Evolutionary conservation across 2,888 invertebrate genomes (phyloP).

Genomic region (Stenurella melanura): DNA sequence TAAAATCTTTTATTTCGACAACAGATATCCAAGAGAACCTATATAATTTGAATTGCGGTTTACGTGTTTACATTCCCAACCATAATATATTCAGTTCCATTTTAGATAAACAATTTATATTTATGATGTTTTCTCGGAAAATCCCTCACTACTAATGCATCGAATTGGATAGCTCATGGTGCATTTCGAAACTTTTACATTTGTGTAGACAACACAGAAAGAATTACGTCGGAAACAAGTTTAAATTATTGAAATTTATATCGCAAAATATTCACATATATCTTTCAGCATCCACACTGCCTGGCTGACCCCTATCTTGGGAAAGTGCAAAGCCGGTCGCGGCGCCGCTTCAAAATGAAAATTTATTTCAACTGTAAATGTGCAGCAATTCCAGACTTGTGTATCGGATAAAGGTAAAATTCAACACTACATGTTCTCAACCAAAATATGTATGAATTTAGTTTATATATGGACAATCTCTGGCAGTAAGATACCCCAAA

Average conservation of each 20-base stretch:
- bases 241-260: conserved; percentile 35
- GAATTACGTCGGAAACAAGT: conserved; percentile 10
- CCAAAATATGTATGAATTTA: too few species aligned
- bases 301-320: neutral
- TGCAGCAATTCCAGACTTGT: neutral
- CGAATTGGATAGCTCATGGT: neutral
- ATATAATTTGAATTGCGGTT: neutral
- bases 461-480: too few species aligned
- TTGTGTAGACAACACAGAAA: neutral
- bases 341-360: neutral
- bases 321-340: neutral
- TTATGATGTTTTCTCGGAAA: conserved; percentile 21
- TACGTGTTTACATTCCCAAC: neutral
- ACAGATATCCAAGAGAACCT: neutral
- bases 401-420: neutral
- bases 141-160: neutral
- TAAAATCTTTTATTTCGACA: neutral
- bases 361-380: neutral
- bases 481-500: too few species aligned
- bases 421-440: neutral
- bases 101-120: conserved; percentile 28
- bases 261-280: conserved; percentile 26
- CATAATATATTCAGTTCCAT: neutral
- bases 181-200: conserved; percentile 5
- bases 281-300: conserved; percentile 2